These are phyloP conservation scores for Manis javanica DNA, from an alignment of 2,797 vertebrate species.

Conservation along the genomic window DNA sequence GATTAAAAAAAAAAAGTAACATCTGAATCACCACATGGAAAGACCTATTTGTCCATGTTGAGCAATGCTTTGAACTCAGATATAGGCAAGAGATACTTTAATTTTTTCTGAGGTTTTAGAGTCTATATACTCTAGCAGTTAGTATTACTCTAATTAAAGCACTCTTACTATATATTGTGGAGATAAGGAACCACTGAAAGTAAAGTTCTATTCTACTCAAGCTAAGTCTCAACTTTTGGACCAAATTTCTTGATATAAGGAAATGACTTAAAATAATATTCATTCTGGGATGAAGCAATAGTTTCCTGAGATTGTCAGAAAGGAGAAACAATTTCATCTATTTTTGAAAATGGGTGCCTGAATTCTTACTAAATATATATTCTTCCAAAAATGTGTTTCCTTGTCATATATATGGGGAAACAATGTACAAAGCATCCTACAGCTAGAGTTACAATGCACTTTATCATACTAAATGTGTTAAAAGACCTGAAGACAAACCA, in stretches of 20 bases:
- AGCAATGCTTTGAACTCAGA: background rate
- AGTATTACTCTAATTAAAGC: background rate
- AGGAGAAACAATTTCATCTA: background rate
- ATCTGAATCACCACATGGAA: background rate
- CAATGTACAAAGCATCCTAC: background rate
- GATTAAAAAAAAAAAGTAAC: background rate
- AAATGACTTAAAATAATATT: background rate
- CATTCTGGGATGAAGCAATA: background rate
- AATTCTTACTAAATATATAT: background rate
- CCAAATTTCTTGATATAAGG: background rate
- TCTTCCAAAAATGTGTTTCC: background rate
- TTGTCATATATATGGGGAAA: background rate
- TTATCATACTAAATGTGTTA: background rate
- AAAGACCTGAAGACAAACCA: background rate
- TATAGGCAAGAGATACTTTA: background rate
- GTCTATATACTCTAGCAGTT: background rate
- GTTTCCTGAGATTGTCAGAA: background rate
- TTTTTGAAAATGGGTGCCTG: background rate
- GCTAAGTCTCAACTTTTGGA: background rate
- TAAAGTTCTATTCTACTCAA: background rate
- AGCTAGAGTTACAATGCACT: background rate
- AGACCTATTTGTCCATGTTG: accelerated
- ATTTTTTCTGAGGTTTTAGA: background rate
- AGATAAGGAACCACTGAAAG: background rate
- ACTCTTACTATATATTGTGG: too few relatives aligned